Percentiles rank a stretch among this genome's conserved stretches.
phyloP scores from a whole-genome alignment of 92 coral and sea anemone species.

The Bergia sp. region DNA sequence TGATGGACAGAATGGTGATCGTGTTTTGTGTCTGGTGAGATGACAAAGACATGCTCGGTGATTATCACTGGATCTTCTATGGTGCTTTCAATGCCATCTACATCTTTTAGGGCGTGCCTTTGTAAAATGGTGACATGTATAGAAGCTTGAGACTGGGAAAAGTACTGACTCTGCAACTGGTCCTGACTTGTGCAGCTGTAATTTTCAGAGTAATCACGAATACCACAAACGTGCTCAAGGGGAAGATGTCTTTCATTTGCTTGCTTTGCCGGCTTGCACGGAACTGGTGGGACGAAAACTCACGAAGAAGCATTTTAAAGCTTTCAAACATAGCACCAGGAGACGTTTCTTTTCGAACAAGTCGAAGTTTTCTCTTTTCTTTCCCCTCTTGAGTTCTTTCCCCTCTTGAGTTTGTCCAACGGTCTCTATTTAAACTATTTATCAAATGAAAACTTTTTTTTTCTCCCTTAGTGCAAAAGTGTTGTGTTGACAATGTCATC shows the following conservation, averaged over 20 bases:
- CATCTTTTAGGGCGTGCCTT: conserved; percentile 41
- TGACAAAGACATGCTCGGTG: conserved; percentile 49
- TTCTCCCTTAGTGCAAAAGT: conserved; percentile 45
- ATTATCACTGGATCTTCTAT: conserved; percentile 32
- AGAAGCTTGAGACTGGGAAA: conserved; percentile 46
- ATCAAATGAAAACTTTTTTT: conserved; percentile 37
- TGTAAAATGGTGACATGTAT: conserved; percentile 43
- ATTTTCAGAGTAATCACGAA: conserved; percentile 53
- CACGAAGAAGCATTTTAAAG: conserved; percentile 29
- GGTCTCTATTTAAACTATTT: conserved; percentile 46
- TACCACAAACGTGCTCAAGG: conserved; percentile 44
- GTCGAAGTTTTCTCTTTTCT: conserved; percentile 43
- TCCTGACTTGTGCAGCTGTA: conserved; percentile 46
- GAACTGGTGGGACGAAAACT: conserved; percentile 67
- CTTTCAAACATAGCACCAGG: conserved; percentile 45
- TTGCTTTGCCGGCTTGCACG: conserved; percentile 71
- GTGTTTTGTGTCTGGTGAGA: conserved; percentile 47
- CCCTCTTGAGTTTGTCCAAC: conserved; percentile 14
- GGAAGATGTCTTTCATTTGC: conserved; percentile 64
- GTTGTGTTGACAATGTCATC: conserved; percentile 52
- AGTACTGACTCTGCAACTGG: conserved; percentile 39
- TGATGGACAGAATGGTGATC: conserved; percentile 47
- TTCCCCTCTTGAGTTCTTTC: conserved; percentile 37
- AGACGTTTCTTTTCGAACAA: conserved; percentile 26
- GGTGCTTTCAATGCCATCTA: conserved; percentile 40